Conservation (phyloP, 2,888 invertebrate genomes). For the Aleiodes testaceus region DNA sequence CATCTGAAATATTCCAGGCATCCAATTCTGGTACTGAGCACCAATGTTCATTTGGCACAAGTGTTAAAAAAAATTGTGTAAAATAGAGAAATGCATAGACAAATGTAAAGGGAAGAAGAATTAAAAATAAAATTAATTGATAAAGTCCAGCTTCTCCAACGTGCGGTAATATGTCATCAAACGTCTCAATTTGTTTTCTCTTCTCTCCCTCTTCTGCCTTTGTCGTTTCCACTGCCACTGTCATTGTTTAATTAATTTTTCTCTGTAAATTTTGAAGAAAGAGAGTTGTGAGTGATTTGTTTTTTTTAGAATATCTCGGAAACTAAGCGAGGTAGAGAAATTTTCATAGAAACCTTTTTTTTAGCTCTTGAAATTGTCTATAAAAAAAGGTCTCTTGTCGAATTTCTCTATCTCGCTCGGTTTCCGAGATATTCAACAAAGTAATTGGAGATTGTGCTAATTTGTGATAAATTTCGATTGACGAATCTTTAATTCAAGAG, state of each 20-base stretch:
- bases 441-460: no score
- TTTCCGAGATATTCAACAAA: no score
- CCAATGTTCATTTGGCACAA: slow-evolving; percentile 69
- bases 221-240: slow-evolving; percentile 60
- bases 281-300: background rate
- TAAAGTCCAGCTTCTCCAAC: slow-evolving; percentile 70
- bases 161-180: slow-evolving; percentile 69
- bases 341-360: no score
- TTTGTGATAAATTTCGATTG: no score
- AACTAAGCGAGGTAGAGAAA: background rate
- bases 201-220: slow-evolving; percentile 62
- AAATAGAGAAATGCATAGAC: slow-evolving; percentile 71
- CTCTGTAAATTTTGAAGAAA: background rate
- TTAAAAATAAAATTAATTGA: slow-evolving; percentile 68
- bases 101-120: slow-evolving; percentile 69
- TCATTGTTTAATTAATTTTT: slow-evolving; percentile 59
- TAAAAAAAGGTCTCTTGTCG: no score
- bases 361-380: no score
- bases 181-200: slow-evolving; percentile 63
- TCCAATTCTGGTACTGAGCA: slow-evolving; percentile 66
- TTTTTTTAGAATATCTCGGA: background rate
- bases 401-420: no score
- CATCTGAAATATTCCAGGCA: slow-evolving; percentile 63
- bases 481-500: no score
- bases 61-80: slow-evolving; percentile 70